Percentiles rank a stretch among this genome's conserved stretches.
Evolutionary conservation across 2,113 vertebrate species (phyloP).

Genomic region (Potamarius usumacintae): DNA sequence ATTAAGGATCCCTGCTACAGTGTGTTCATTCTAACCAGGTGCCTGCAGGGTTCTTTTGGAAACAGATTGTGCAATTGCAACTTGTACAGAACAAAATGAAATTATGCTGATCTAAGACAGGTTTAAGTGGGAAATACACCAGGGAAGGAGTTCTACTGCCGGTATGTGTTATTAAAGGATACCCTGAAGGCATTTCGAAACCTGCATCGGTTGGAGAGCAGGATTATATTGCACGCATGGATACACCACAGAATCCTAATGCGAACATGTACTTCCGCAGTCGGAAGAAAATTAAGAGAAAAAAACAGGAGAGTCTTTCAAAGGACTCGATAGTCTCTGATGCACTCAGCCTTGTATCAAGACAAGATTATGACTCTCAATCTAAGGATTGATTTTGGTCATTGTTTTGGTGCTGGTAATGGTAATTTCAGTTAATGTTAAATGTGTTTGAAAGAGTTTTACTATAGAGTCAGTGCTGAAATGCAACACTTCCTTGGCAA

Average conservation of each 20-base stretch:
- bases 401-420: neutral
- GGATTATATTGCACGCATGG: neutral
- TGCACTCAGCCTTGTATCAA: neutral
- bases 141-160: neutral
- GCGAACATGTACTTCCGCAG: neutral
- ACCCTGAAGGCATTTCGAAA: constrained; percentile 4
- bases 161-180: neutral
- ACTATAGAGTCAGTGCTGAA: no score
- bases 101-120: neutral
- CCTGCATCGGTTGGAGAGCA: neutral
- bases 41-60: neutral
- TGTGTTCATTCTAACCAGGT: neutral
- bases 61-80: neutral
- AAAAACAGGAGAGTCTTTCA: neutral
- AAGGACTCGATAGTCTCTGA: neutral
- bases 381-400: neutral
- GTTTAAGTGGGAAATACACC: neutral
- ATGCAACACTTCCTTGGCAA: no score
- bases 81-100: neutral
- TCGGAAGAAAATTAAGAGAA: neutral
- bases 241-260: neutral
- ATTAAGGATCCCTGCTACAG: neutral
- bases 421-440: no score
- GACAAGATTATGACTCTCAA: neutral
- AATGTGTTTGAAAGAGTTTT: no score